Percentiles rank a stretch among this genome's conserved stretches.
phyloP scores from a whole-genome alignment of 2,113 vertebrate genomes.

The Arenaria interpres region DNA sequence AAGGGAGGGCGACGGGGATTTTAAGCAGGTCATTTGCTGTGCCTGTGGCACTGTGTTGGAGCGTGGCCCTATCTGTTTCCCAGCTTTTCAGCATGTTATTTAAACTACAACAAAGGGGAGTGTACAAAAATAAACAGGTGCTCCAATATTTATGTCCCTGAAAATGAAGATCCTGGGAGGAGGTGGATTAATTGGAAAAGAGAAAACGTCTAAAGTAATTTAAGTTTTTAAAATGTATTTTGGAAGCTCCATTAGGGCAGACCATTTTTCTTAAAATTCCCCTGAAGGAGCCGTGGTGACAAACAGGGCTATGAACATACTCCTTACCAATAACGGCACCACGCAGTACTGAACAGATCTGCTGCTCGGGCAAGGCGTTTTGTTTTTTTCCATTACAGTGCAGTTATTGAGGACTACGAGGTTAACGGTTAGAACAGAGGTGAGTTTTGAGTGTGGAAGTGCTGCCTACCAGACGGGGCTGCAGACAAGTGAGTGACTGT shows the following conservation, averaged over 20 bases:
- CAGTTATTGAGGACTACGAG: fast-evolving
- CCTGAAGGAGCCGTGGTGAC: neutral
- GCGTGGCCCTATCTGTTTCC: neutral
- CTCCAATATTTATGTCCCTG: neutral
- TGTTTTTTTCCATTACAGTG: neutral
- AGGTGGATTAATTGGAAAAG: neutral
- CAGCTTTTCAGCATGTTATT: neutral
- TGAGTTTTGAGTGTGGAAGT: neutral
- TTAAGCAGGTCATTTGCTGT: neutral
- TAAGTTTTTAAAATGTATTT: neutral
- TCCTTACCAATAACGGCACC: neutral
- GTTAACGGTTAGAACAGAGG: neutral
- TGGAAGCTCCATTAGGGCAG: neutral
- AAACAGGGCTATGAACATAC: neutral
- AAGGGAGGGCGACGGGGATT: neutral
- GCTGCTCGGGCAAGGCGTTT: neutral
- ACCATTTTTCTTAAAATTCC: neutral
- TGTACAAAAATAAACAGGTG: neutral
- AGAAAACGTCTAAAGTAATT: neutral
- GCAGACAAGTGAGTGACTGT: neutral
- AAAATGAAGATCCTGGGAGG: neutral
- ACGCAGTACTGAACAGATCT: fast-evolving
- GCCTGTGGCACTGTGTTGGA: neutral
- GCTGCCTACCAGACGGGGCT: neutral
- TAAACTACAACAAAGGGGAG: neutral